These are phyloP conservation scores for Bothrops jararaca DNA, from an alignment of 2,113 vertebrate genomes.

Conservation along the genomic window DNA sequence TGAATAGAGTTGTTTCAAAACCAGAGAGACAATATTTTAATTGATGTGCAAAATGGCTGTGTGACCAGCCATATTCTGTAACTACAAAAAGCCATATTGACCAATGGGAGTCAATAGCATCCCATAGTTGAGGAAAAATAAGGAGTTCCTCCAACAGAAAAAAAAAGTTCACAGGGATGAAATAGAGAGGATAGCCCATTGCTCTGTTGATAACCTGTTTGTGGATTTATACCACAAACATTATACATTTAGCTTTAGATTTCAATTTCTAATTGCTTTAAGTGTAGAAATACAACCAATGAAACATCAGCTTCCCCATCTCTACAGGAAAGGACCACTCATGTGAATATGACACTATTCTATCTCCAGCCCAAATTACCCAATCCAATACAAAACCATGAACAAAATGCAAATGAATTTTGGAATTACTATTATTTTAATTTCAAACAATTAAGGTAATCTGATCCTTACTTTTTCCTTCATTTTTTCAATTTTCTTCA, in stretches of 20 bases:
- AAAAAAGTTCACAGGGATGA: no score
- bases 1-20: background rate
- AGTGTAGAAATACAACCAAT: background rate
- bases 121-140: background rate
- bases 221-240: background rate
- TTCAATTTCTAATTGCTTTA: background rate
- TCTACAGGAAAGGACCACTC: background rate
- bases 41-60: background rate
- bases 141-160: background rate
- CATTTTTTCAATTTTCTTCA: constrained; percentile 99
- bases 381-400: background rate
- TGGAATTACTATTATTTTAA: constrained; percentile 27
- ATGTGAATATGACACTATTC: background rate
- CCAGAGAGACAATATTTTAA: background rate
- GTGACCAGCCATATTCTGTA: background rate
- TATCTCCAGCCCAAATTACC: background rate
- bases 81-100: background rate
- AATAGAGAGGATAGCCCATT: background rate
- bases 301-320: background rate
- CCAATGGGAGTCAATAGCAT: background rate
- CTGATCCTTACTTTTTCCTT: constrained; percentile 88
- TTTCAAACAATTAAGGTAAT: constrained; percentile 28
- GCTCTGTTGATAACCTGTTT: background rate
- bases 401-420: constrained; percentile 7
- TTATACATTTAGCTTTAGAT: background rate